A percentile compares a stretch with the other conserved stretches of the same genome.
phyloP scores from a whole-genome alignment of 2,888 invertebrate species.

The Neoascia interrupta region DNA sequence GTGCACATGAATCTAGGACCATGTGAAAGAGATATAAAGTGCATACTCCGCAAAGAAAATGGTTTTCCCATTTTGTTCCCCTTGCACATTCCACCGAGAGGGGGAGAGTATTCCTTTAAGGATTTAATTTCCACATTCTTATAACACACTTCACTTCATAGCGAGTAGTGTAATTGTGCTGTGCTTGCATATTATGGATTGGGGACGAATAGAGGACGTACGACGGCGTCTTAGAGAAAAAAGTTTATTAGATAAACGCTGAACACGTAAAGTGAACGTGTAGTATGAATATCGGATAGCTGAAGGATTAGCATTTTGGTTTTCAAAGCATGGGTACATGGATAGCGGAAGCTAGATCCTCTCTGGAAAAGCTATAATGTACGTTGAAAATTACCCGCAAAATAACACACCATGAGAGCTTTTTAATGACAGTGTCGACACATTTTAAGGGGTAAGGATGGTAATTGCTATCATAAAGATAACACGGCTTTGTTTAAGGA shows the following conservation, averaged over 20 bases:
- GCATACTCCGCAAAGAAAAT: constrained; percentile 11
- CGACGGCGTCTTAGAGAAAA: constrained; percentile 10
- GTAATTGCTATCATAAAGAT: no score
- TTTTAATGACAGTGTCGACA: no score
- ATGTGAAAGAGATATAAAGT: no score
- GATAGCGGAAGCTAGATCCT: no score
- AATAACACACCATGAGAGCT: no score
- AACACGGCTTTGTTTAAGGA: no score
- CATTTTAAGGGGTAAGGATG: not conserved
- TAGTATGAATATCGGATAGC: constrained; percentile 7
- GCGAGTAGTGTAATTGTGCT: constrained; percentile 15
- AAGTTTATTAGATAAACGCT: constrained; percentile 29
- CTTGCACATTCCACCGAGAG: constrained; percentile 9
- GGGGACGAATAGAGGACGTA: constrained; percentile 41
- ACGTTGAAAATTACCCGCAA: constrained; percentile 10
- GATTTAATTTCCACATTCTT: constrained; percentile 24
- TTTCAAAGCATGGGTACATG: not conserved
- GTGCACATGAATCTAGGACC: no score
- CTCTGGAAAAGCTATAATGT: no score
- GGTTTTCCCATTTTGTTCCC: constrained; percentile 5
- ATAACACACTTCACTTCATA: no score
- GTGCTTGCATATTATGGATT: constrained; percentile 26
- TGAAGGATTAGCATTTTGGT: constrained; percentile 35
- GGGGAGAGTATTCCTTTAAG: constrained; percentile 19
- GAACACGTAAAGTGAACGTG: constrained; percentile 31